These are phyloP conservation scores for Paracanthobrama guichenoti DNA, from an alignment of 2,113 vertebrate species.

Conservation along the genomic window DNA sequence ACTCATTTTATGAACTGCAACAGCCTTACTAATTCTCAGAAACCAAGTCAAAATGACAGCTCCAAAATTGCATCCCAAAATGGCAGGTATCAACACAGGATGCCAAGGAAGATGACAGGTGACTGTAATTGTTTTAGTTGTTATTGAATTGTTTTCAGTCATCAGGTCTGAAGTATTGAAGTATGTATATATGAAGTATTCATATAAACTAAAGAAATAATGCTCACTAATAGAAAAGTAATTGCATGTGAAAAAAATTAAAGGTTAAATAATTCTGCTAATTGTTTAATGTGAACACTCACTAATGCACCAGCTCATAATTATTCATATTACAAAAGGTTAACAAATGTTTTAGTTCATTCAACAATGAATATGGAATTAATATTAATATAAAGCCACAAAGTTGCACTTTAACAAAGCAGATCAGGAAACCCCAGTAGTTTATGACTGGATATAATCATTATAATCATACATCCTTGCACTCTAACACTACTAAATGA, in stretches of 20 bases:
- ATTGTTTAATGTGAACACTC: not conserved
- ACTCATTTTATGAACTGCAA: not conserved
- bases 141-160: not conserved
- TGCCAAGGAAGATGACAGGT: not conserved
- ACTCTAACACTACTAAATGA: slow-evolving; percentile 6
- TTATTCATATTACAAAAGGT: not conserved
- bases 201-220: not conserved
- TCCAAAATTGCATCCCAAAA: not conserved
- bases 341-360: not conserved
- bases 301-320: not conserved
- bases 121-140: not conserved
- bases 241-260: not conserved
- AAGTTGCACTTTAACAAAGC: not conserved
- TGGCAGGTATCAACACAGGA: not conserved
- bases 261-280: not conserved
- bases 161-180: not conserved
- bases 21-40: slow-evolving; percentile 4
- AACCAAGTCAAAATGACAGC: not conserved
- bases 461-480: not conserved
- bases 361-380: not conserved
- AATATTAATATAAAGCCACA: not conserved
- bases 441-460: not conserved
- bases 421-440: not conserved
- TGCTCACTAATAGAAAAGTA: not conserved
- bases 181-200: not conserved